phyloP scores from a whole-genome alignment of 2,888 invertebrate genomes.

The Drosophila paracracens region DNA sequence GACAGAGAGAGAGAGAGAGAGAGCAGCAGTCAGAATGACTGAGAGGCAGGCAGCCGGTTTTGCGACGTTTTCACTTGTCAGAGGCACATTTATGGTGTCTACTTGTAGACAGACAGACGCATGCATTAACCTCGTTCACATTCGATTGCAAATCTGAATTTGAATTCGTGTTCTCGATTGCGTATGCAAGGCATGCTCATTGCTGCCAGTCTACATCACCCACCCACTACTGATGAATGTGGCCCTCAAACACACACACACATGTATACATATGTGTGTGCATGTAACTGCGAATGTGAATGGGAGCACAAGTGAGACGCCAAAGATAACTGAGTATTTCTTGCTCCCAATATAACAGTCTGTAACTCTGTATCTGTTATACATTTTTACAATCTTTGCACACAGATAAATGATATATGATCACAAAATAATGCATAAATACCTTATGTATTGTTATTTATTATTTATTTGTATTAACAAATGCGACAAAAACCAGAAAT shows the following conservation, averaged over 20 bases:
- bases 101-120: slow-evolving; percentile 32
- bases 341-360: not conserved
- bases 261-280: not conserved
- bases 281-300: not conserved
- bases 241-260: slow-evolving; percentile 27
- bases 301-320: not conserved
- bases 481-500: not conserved
- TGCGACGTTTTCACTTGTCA: slow-evolving; percentile 57
- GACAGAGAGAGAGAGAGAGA: not conserved
- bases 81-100: slow-evolving; percentile 5
- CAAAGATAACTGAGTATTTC: not conserved
- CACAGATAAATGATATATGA: not conserved
- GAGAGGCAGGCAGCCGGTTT: slow-evolving; percentile 41
- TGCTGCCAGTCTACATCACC: not conserved
- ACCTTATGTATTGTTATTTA: not conserved
- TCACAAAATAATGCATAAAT: not conserved
- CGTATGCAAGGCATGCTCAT: slow-evolving; percentile 48
- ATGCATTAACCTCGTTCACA: slow-evolving; percentile 73
- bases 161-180: slow-evolving; percentile 48
- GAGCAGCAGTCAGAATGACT: slow-evolving; percentile 26
- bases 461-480: not conserved
- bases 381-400: not conserved
- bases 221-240: slow-evolving; percentile 36
- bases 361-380: not conserved
- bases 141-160: slow-evolving; percentile 62